Evolutionary conservation across 2,797 vertebrate species (phyloP), one percentile per base, ranked within the genome.

Genomic region (Oreochromis grahami): DNA sequence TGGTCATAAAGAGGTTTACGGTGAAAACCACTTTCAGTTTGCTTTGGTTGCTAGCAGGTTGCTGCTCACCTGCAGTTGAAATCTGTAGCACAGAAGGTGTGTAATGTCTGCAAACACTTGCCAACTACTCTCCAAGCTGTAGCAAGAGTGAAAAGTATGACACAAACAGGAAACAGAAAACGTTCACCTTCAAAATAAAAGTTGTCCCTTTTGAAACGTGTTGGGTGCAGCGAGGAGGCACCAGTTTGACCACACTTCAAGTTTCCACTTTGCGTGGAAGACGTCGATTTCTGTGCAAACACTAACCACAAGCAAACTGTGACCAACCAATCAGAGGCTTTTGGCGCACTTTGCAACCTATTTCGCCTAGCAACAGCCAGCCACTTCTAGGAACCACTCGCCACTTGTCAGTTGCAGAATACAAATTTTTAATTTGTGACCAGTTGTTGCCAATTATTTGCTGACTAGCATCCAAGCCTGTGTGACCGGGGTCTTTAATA

Each of bases 401-500:
- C 2, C 21, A 45, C 14, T 26, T 8, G 38, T 63, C 10, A 1
- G 8, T 70, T 1, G 2, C 0, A 0, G 8, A 45, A 45, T 70
- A 5, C 14, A 45, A 17, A 17, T 48, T 7, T 72, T 72, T 48
- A 10, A 43, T 17, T 70, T 45, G 65, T 5, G 0, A 45, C 21
- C 38, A 1, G 3, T 45, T 15, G 21, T 26, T 70, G 65, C 38
- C 8, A 45, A 26, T 43, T 70, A 45, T 11, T 24, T 45, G 24
- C 65, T 3, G 21, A 45, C 3, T 0, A 11, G 65, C 6, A 21
- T 70, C 41, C 41, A 17, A 70, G 41, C 8, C 41, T 45, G 13
- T 45, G 14, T 17, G 41, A 29, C 15, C 5, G 1, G 26, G 5
- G 14, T 32, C 82, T 91, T 82, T 90, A 89, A 88, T 78, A 88